Percentiles rank a stretch among this genome's conserved stretches.
Conservation (phyloP, 2,113 vertebrate species). For the Patagioenas fasciata region DNA sequence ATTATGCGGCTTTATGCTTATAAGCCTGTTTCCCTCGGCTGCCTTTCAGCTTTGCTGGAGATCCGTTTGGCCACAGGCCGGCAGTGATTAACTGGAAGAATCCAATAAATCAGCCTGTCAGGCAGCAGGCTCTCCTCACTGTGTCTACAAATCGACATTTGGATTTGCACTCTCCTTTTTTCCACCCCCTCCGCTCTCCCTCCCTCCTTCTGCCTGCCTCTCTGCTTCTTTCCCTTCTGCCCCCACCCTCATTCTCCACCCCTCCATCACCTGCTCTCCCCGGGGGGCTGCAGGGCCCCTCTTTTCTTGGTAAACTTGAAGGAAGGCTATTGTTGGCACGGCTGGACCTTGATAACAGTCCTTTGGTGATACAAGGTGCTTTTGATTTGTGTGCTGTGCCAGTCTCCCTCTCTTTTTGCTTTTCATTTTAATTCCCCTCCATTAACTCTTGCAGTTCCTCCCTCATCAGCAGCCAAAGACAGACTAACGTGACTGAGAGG, state of each 20-base stretch:
- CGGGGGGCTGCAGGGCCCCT: conserved; percentile 32
- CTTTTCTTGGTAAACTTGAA: conserved; percentile 74
- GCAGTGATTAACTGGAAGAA: conserved; percentile 94
- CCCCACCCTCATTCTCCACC: neutral
- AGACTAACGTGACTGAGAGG: neutral
- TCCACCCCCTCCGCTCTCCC: neutral
- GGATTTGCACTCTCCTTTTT: conserved; percentile 77
- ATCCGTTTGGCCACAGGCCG: conserved; percentile 88
- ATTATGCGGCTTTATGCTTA: conserved; percentile 95
- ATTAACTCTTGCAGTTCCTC: neutral
- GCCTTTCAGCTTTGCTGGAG: conserved; percentile 89
- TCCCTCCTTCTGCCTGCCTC: neutral
- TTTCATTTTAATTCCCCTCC: neutral
- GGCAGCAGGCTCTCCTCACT: conserved; percentile 85
- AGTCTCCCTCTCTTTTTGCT: neutral
- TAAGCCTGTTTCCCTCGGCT: conserved; percentile 89
- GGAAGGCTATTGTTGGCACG: conserved; percentile 17
- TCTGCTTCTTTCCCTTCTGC: conserved; percentile 3
- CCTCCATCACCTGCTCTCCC: neutral
- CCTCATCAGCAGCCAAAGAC: neutral
- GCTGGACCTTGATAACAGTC: conserved; percentile 2
- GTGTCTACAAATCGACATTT: conserved; percentile 88
- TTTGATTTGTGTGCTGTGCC: conserved; percentile 39
- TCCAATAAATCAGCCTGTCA: conserved; percentile 97
- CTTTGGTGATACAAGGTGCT: conserved; percentile 39